Evolutionary conservation across 2,113 vertebrate genomes (phyloP).

Genomic region (Rhea americana): DNA sequence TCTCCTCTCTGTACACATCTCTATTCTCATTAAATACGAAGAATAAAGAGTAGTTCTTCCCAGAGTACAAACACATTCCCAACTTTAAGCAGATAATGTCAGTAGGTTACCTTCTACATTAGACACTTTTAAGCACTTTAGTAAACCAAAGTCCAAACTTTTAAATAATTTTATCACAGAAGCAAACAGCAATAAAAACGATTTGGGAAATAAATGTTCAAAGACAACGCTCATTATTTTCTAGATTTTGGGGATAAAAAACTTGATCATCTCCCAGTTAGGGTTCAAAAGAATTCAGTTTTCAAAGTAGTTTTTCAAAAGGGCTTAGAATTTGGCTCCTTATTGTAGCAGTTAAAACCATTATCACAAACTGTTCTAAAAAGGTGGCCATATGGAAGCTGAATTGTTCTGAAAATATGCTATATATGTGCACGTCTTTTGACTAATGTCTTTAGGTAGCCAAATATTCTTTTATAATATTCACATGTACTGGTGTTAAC

Average conservation of each 20-base stretch:
- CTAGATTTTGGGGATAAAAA: background rate
- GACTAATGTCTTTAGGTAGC: background rate
- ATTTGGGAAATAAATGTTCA: background rate
- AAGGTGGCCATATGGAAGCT: background rate
- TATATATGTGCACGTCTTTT: background rate
- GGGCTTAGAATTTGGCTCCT: background rate
- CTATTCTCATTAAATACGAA: slow-evolving; percentile 28
- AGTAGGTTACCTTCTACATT: background rate
- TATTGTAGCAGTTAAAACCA: background rate
- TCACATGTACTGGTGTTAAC: background rate
- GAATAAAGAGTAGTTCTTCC: slow-evolving; percentile 11
- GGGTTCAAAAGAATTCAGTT: background rate
- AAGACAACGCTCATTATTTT: background rate
- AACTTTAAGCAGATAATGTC: background rate
- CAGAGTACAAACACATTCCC: background rate
- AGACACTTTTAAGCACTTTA: slow-evolving; percentile 13
- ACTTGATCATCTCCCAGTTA: fast-evolving
- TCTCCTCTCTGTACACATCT: background rate
- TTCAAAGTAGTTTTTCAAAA: background rate
- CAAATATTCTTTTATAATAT: background rate
- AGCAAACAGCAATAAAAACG: slow-evolving; percentile 1
- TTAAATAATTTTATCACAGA: background rate
- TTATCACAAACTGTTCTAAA: background rate
- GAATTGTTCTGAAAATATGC: background rate
- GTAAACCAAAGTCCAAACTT: background rate